Base-by-base conservation (phyloP, 2,888 invertebrate species). In the Drosophila fungiperda region DNA sequence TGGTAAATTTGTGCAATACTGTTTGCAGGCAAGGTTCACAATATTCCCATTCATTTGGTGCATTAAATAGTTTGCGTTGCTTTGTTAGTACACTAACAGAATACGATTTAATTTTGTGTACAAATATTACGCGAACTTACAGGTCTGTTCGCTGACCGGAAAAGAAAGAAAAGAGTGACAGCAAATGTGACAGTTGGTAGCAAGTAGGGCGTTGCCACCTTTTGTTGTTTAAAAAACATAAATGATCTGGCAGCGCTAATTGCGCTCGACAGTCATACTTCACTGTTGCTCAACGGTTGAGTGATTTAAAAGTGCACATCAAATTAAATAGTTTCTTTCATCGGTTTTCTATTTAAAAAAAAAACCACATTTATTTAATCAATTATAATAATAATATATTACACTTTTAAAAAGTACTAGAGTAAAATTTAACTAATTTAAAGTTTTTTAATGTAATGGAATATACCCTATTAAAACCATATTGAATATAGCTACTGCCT, bases 131-230 rank as follows among this genome's bases (percentile, higher is more conserved):
- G 82, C 83, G 83, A 79, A 93, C 93, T 92, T 91, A 93, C 93
- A 91, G 90, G 91, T 92, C 86, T 91, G 90, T 92, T 91, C 87
- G 92, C 86, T 90, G 92, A 93, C 92, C 93, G 93, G 93, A 93
- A 92, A 89, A 92, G 92, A 91, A 90, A 83, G 92, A 92, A 88
- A 80, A 86, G 83, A 85, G 55, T 89, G 92, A 87, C 90, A 91
- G 80, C 78, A 83, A 72, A 63, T 52, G 73, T 76, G 65, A 81
- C 78, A 82, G 52, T 65, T 90, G 88, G 80, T 83, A 69, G 65
- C 36, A 32, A 42, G 8, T 1, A 3, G 5, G 23, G 68, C 17
- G 72, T 66, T 77, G 78, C 82, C 84, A 82, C 59, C 7, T 9
- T 12, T 11, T 0, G 20, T 11, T n/a, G 40, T 26, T 49, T 29